Conservation (phyloP, 2,113 vertebrate genomes). For the Ranitomeya variabilis region DNA sequence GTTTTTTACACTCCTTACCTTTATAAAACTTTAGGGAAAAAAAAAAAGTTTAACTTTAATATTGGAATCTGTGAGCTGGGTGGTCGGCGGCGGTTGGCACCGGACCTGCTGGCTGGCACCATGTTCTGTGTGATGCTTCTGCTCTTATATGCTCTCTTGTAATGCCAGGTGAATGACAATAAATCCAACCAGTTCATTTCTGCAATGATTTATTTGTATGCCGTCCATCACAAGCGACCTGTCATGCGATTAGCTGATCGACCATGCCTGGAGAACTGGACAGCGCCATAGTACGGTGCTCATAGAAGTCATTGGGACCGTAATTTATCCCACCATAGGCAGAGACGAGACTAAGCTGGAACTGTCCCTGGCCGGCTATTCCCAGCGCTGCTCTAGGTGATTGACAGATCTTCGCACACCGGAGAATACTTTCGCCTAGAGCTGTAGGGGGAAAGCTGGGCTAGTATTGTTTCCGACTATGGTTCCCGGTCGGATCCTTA, state of each 20-base stretch:
- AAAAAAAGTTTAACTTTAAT: slow-evolving; percentile 27
- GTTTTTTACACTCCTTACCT: slow-evolving; percentile 34
- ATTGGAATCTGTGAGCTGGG: not conserved
- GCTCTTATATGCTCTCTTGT: slow-evolving; percentile 1
- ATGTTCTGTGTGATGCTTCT: slow-evolving; percentile 15
- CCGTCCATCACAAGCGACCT: not conserved
- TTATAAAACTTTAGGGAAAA: not conserved
- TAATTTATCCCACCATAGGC: no score
- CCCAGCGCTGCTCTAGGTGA: no score
- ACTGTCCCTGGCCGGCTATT: no score
- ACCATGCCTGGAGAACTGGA: not conserved
- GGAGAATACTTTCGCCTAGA: no score
- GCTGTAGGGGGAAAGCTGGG: no score
- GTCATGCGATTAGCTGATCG: not conserved
- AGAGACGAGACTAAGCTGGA: no score
- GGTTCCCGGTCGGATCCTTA: no score
- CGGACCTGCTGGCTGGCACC: not conserved
- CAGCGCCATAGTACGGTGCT: not conserved
- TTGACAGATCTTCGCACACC: no score
- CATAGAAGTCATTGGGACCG: not conserved
- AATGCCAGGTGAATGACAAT: slow-evolving; percentile 23
- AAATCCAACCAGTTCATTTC: not conserved
- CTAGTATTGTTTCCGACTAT: no score
- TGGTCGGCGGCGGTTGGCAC: not conserved
- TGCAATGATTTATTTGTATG: not conserved